Evolutionary conservation across 2,888 invertebrate genomes (phyloP), one percentile per base, ranked within the genome.

Genomic region (Himalopsyche tibetana): DNA sequence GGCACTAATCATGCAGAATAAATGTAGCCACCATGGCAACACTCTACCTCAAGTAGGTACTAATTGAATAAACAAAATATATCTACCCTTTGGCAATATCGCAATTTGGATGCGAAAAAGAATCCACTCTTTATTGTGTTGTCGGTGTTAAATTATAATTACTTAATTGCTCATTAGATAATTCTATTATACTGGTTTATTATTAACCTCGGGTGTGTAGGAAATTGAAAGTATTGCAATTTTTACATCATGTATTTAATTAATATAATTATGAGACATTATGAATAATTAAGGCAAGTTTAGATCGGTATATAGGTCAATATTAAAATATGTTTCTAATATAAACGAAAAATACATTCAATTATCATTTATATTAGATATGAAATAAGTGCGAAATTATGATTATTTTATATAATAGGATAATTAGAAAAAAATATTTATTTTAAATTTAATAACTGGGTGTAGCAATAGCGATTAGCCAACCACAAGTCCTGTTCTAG

Each of bases 11-110:
- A 63, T 63, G 55, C 82, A 84, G 81, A 87, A 56, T n/a, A 12
- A 45, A 82, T 83, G 83, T 82, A 82, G 74, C 84, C 82, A 87
- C 83, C 85, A 85, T 82, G 51, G 87, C 85, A 86, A 87, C 87
- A 86, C 80, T 55, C 79, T n/a, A n/a, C n/a, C n/a, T n/a, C n/a
- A n/a, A 84, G 42, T 80, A 28, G 82, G 42, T 80, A 74, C 36
- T 83, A 79, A 80, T 69, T 80, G 45, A 85, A 69, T 87, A 79
- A 82, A 86, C 63, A 82, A n/a, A 55, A 69, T 55, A 51, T 8
- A 84, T 69, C 38, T 79, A 83, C 55, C 55, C 56, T 51, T 80
- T 45, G 55, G 63, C 28, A 69, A 83, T 28, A 28, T 55, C 80
- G 40, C 80, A 83, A 80, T 84, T 86, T 86, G 83, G 84, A 86